Evolutionary conservation across 2,888 invertebrate genomes (phyloP), one percentile per base, ranked within the genome.

Genomic region (Amaurobius ferox): DNA sequence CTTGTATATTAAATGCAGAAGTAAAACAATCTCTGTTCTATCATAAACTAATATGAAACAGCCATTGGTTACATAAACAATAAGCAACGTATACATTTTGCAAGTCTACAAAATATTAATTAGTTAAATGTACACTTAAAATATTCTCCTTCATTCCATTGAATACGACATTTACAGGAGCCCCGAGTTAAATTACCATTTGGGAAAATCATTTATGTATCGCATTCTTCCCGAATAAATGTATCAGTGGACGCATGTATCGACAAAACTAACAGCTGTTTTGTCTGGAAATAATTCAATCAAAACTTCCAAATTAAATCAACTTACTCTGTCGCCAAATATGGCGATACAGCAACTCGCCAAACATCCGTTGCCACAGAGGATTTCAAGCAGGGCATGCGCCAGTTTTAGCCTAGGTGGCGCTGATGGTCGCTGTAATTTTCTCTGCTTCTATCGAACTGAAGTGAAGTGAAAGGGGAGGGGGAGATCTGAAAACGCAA

Each of bases 381-480:
- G 32, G 62, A 61, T 64, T 55, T 23, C 55, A 55, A 23, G 23
- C 40, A 23, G 72, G 71, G 77, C 83, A 77, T 77, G 77, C 71
- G 80, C 71, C 35, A 32, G 13, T 55, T 48, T 48, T 40, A 32
- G 39, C 72, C 66, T 77, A 85, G 83, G 72, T 77, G 83, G 83
- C 83, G 83, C 83, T 77, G 55, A 70, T 62, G 35, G 28, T 66
- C 76, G 30, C 16, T 26, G 32, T 30, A 64, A 30, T 64, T 64
- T 64, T 30, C 64, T 29, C 32, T 66, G 16, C 66, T 23, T 7
- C 35, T 66, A 30, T 40, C 35, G 74, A 76, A 81, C 64, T 73
- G 83, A 85, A 78, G 61, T 77, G 83, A 77, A 85, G 68, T 55
- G 55, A 55, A 55, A 9, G 35, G 7, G 29, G 13, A 39, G 35